phyloP scores from a whole-genome alignment of 2,113 vertebrate species.

The Pogona vitticeps region DNA sequence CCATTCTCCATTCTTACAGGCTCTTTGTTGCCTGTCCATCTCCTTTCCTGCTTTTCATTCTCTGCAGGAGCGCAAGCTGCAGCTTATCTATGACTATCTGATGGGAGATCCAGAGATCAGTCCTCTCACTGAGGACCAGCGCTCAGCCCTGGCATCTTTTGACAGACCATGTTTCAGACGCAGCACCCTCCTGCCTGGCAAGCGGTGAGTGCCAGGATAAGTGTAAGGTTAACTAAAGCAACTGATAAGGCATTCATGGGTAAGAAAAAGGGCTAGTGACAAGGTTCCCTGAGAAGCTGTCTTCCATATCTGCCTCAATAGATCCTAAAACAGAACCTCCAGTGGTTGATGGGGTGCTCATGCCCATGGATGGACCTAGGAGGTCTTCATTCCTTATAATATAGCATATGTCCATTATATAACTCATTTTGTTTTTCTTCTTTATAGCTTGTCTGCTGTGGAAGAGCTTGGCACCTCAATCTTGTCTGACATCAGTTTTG shows the following conservation, averaged over 20 bases:
- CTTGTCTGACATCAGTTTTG: conserved; percentile 32
- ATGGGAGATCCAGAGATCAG: conserved; percentile 2
- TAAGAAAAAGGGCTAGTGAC: too few species aligned
- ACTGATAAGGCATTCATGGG: too few species aligned
- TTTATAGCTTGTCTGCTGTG: background rate
- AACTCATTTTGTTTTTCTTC: background rate
- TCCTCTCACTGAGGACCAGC: background rate
- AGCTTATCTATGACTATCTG: conserved; percentile 22
- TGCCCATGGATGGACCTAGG: too few species aligned
- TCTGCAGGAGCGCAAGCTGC: conserved; percentile 21
- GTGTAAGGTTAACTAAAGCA: background rate
- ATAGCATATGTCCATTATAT: background rate
- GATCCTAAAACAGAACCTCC: too few species aligned
- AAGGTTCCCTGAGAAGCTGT: too few species aligned
- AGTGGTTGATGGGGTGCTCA: too few species aligned
- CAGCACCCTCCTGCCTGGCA: conserved; percentile 9
- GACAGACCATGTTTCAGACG: background rate
- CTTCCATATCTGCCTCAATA: too few species aligned
- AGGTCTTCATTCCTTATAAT: too few species aligned
- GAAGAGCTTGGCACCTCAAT: conserved; percentile 6
- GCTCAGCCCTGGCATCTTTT: background rate
- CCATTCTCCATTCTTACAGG: background rate
- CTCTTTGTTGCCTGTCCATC: background rate
- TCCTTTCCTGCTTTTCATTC: background rate
- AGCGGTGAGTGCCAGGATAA: background rate